These are phyloP conservation scores for Brachypodius melanocephalos DNA, from an alignment of 2,113 vertebrate genomes.

Conservation along the genomic window DNA sequence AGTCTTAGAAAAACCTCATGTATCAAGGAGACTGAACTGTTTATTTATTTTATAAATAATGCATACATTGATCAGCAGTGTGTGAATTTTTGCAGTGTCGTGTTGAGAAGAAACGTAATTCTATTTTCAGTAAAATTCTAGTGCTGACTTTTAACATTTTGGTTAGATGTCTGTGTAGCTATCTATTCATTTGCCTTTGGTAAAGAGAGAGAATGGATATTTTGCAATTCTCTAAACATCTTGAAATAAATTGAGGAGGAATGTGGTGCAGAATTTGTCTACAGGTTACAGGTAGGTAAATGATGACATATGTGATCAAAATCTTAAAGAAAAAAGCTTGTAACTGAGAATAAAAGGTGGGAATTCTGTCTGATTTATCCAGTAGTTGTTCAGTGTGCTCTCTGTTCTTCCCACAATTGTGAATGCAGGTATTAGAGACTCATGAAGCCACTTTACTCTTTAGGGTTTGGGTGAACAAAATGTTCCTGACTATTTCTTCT, in stretches of 20 bases:
- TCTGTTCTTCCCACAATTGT: not conserved
- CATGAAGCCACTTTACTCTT: not conserved
- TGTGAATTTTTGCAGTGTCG: not conserved
- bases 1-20: not conserved
- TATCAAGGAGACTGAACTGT: not conserved
- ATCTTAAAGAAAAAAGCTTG: not conserved
- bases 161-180: not conserved
- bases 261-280: not conserved
- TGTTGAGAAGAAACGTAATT: not conserved
- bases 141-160: not conserved
- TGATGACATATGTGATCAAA: not conserved
- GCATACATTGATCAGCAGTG: not conserved
- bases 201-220: not conserved
- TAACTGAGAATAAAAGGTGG: not conserved
- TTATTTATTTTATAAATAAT: not conserved
- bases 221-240: not conserved
- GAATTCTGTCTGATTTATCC: not conserved
- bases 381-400: not conserved
- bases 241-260: not conserved
- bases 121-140: not conserved
- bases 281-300: not conserved
- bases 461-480: not conserved
- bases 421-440: not conserved
- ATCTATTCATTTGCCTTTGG: not conserved
- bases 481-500: not conserved